Conservation (phyloP, 2,113 vertebrate genomes). For the Aptenodytes patagonicus region DNA sequence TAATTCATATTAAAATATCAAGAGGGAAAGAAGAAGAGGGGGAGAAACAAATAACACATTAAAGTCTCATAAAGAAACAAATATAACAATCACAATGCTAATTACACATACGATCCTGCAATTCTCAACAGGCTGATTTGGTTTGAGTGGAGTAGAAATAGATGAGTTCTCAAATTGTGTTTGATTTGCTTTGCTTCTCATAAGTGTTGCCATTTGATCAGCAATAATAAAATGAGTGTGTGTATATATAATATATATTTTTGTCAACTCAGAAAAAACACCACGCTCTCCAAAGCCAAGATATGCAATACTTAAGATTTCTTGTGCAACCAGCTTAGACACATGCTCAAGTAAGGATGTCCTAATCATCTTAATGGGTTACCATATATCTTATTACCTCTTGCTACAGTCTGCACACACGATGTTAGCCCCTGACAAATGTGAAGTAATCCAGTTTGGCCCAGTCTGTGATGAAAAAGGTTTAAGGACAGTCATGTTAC, state of each 20-base stretch:
- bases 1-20: constrained; percentile 36
- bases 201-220: neutral
- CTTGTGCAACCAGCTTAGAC: neutral
- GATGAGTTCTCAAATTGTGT: neutral
- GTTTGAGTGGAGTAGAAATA: neutral
- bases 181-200: neutral
- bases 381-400: neutral
- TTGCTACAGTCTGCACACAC: fast-evolving
- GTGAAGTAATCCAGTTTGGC: neutral
- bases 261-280: neutral
- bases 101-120: constrained; percentile 23
- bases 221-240: neutral
- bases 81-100: constrained; percentile 22
- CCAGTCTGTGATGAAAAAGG: neutral
- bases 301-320: neutral
- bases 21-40: neutral
- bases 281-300: neutral
- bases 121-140: neutral
- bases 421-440: fast-evolving
- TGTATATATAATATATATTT: neutral
- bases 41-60: neutral
- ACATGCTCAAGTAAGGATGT: neutral
- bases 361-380: neutral
- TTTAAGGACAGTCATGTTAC: neutral
- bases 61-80: neutral